These are phyloP conservation scores for Metallyticus violacea DNA, from an alignment of 2,888 invertebrate genomes.

Conservation along the genomic window DNA sequence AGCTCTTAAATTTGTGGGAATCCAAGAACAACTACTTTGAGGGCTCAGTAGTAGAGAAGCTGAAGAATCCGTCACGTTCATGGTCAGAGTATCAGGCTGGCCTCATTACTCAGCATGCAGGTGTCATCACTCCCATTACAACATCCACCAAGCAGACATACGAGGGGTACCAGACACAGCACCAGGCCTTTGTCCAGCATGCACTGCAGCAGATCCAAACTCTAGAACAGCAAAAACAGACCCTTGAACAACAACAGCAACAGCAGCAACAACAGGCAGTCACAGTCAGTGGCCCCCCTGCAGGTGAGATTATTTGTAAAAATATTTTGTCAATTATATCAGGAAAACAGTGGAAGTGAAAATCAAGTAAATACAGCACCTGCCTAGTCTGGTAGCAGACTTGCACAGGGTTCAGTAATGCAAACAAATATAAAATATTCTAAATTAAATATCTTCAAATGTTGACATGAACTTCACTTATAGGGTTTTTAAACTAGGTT, in stretches of 20 bases:
- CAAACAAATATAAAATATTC: no score
- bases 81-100: constrained; percentile 86
- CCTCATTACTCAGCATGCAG: constrained; percentile 76
- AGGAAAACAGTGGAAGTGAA: no score
- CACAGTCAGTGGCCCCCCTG: constrained; percentile 42
- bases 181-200: constrained; percentile 92
- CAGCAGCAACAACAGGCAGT: constrained; percentile 40
- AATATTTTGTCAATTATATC: no score
- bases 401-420: no score
- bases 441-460: no score
- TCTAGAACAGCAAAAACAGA: constrained; percentile 70
- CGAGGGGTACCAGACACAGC: constrained; percentile 88
- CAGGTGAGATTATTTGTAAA: no score
- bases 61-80: constrained; percentile 84
- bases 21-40: constrained; percentile 90
- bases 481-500: no score
- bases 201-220: constrained; percentile 75
- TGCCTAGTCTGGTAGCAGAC: no score
- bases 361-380: no score
- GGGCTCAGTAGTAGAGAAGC: constrained; percentile 75
- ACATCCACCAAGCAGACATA: constrained; percentile 80
- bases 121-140: constrained; percentile 71
- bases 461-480: no score
- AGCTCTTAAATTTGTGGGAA: constrained; percentile 91
- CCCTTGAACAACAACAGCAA: constrained; percentile 56